phyloP scores from a whole-genome alignment of 2,888 invertebrate genomes.

The Litoditis marina region DNA sequence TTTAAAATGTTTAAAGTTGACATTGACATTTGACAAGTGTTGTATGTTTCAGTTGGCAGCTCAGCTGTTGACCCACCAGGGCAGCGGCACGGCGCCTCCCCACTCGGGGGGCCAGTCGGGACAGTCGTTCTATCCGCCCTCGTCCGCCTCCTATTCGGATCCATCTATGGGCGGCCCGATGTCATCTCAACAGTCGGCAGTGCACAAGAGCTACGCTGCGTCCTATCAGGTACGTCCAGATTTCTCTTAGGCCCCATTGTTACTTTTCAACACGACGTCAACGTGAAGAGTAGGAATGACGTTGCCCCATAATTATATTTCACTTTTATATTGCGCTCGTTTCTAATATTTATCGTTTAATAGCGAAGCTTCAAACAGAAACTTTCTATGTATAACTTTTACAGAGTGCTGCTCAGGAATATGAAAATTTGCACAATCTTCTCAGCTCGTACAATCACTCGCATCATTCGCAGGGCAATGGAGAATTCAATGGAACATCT shows the following conservation, averaged over 20 bases:
- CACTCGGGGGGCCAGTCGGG: too few relatives aligned
- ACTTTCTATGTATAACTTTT: not conserved
- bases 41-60: conserved; percentile 31
- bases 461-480: conserved; percentile 2
- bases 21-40: not conserved
- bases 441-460: conserved; percentile 11
- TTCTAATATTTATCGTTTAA: too few relatives aligned
- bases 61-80: conserved; percentile 33
- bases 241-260: too few relatives aligned
- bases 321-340: too few relatives aligned
- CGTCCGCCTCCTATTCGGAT: conserved; percentile 34
- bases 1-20: too few relatives aligned
- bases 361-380: not conserved
- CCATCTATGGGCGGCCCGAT: conserved; percentile 9
- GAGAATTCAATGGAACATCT: conserved; percentile 1
- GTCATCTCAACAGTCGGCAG: not conserved
- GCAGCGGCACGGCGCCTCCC: conserved; percentile 1
- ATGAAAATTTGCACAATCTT: conserved; percentile 16
- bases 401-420: conserved; percentile 21
- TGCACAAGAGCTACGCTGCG: conserved; percentile 10
- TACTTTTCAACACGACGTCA: too few relatives aligned
- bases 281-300: too few relatives aligned
- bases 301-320: too few relatives aligned
- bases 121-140: conserved; percentile 29
- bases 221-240: conserved; percentile 8